These are phyloP conservation scores for Microcebus griseorufus DNA, from an alignment of 2,113 vertebrate species.

Conservation along the genomic window DNA sequence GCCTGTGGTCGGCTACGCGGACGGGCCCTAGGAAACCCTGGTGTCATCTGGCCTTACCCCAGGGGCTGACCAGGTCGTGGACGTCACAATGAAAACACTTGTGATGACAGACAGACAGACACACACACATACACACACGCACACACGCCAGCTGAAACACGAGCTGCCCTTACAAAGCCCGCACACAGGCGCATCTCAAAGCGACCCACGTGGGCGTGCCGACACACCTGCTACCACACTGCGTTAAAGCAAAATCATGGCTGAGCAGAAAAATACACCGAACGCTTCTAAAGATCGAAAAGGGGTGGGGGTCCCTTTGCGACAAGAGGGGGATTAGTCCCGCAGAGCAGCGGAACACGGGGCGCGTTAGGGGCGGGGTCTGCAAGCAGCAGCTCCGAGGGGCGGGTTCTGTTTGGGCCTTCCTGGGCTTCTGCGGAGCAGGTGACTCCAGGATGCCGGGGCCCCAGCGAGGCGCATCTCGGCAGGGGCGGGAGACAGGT, in stretches of 20 bases:
- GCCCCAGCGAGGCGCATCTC: background rate
- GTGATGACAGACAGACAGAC: background rate
- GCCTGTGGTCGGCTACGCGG: background rate
- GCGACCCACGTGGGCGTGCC: background rate
- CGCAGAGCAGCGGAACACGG: background rate
- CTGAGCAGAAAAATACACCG: slow-evolving; percentile 21
- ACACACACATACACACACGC: background rate
- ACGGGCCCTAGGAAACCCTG: background rate
- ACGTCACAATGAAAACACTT: background rate
- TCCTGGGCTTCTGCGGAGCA: background rate
- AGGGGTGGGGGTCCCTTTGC: background rate
- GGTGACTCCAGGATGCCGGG: background rate
- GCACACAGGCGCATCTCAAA: background rate
- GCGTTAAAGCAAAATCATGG: background rate
- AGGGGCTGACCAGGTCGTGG: background rate
- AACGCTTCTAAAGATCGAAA: background rate
- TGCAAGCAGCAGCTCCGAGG: background rate
- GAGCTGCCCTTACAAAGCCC: background rate
- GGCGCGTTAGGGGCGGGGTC: background rate
- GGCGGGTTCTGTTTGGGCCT: background rate
- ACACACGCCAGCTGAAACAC: background rate
- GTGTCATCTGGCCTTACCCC: background rate
- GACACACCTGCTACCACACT: background rate
- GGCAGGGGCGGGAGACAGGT: background rate
- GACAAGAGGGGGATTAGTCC: background rate